A percentile compares a stretch with the other conserved stretches of the same genome.
Conservation (phyloP, 2,888 invertebrate species). For the Eurois occulta region DNA sequence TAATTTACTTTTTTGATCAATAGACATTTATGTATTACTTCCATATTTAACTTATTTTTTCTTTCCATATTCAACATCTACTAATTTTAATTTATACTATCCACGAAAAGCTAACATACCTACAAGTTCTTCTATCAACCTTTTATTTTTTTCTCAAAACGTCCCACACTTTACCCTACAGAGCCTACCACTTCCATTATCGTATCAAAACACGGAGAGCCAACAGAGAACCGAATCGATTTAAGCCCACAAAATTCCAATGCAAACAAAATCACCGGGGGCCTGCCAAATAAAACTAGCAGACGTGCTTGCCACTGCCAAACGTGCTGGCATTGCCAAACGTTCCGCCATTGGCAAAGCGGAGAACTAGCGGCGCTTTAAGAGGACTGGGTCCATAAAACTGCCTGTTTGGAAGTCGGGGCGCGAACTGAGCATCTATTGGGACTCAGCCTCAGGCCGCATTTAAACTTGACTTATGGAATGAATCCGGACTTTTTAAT, state of each 20-base stretch:
- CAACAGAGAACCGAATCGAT: slow-evolving; percentile 69
- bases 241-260: slow-evolving; percentile 71
- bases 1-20: not conserved
- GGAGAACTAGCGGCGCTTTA: slow-evolving; percentile 85
- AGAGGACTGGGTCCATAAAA: slow-evolving; percentile 83
- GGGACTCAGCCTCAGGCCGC: slow-evolving; percentile 43
- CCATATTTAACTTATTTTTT: not conserved
- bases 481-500: slow-evolving; percentile 55
- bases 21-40: not conserved
- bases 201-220: slow-evolving; percentile 56
- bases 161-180: not conserved
- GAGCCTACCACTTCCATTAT: slow-evolving; percentile 56
- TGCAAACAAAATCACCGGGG: slow-evolving; percentile 74
- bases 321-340: slow-evolving; percentile 80
- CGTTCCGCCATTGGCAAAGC: slow-evolving; percentile 75
- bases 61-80: not conserved
- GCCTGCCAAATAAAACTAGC: slow-evolving; percentile 77
- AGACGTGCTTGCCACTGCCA: slow-evolving; percentile 79
- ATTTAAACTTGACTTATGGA: slow-evolving; percentile 62
- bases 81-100: slow-evolving; percentile 7
- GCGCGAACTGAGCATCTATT: slow-evolving; percentile 70
- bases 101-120: not conserved
- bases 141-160: slow-evolving; percentile 17
- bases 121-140: not conserved
- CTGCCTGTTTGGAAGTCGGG: slow-evolving; percentile 84